phyloP scores from a whole-genome alignment of 2,797 vertebrate species.

The Sciurus carolinensis region DNA sequence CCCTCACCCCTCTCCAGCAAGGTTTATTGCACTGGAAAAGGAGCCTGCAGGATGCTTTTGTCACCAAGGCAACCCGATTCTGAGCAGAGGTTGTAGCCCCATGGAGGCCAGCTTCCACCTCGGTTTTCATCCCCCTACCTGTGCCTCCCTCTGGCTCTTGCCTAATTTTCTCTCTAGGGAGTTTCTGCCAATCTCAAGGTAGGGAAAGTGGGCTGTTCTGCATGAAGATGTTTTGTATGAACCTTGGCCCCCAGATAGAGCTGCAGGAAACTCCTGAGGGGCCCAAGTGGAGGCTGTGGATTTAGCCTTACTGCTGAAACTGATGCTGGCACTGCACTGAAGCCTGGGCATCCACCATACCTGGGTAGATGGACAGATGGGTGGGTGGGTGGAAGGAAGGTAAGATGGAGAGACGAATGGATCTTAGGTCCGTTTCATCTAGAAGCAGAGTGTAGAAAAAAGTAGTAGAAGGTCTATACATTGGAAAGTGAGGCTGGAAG shows the following conservation, averaged over 20 bases:
- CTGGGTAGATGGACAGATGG: background rate
- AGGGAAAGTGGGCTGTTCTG: background rate
- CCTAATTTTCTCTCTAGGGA: slow-evolving; percentile 33
- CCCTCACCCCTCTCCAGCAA: background rate
- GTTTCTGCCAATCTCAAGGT: background rate
- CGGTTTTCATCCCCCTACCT: background rate
- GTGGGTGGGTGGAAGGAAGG: background rate
- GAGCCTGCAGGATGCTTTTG: slow-evolving; percentile 27
- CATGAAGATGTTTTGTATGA: slow-evolving; percentile 40
- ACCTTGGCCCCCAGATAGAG: background rate
- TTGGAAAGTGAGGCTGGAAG: background rate
- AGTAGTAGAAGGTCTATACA: background rate
- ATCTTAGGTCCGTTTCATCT: background rate
- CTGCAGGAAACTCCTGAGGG: background rate
- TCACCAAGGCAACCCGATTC: slow-evolving; percentile 54
- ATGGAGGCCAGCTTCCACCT: slow-evolving; percentile 9
- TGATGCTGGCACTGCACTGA: background rate
- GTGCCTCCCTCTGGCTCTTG: background rate
- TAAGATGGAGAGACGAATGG: background rate
- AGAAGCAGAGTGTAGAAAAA: background rate
- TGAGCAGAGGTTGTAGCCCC: slow-evolving; percentile 43
- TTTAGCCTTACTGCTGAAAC: background rate
- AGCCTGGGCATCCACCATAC: background rate
- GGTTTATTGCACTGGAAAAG: background rate
- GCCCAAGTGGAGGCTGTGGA: background rate